A percentile compares a stretch with the other conserved stretches of the same genome.
Evolutionary conservation across 1,140 invertebrate genomes (phyloP).

Genomic region (Globodera ellingtonae): DNA sequence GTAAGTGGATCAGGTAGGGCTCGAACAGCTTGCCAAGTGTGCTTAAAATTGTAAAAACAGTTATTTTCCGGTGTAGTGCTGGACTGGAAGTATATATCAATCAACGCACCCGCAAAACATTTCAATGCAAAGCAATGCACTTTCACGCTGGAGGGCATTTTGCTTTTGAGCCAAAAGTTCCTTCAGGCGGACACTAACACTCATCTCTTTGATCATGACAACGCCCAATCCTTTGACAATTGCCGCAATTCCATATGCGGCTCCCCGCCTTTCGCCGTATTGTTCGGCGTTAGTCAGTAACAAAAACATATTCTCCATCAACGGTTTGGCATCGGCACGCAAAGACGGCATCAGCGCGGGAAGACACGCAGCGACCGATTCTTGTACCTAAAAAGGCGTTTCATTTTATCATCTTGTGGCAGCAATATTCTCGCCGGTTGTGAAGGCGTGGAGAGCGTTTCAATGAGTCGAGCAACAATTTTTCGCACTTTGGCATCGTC

Average conservation of each 20-base stretch:
- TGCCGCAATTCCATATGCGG: conserved; percentile 84
- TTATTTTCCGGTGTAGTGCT: not conserved
- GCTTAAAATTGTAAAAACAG: conserved; percentile 37
- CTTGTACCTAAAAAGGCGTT: conserved; percentile 78
- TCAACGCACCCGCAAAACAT: conserved; percentile 77
- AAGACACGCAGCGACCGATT: conserved; percentile 93
- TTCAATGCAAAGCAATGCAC: conserved; percentile 94
- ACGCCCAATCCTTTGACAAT: conserved; percentile 87
- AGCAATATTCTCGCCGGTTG: conserved; percentile 74
- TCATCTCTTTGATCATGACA: conserved; percentile 74
- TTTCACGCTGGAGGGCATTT: conserved; percentile 87
- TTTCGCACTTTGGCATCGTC: conserved; percentile 85
- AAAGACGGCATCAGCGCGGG: conserved; percentile 88
- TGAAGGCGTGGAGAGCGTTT: conserved; percentile 90
- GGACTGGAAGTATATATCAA: not conserved
- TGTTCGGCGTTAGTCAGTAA: conserved; percentile 88
- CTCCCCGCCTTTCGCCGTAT: conserved; percentile 92
- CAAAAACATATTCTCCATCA: conserved; percentile 84
- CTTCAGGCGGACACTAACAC: conserved; percentile 61
- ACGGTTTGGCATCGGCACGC: conserved; percentile 81
- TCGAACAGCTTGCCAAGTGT: conserved; percentile 82
- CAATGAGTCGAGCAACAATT: conserved; percentile 85
- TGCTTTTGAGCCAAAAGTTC: conserved; percentile 95
- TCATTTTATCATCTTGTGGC: conserved; percentile 18
- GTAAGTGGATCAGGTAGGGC: conserved; percentile 94